Evolutionary conservation across 2,113 vertebrate genomes (phyloP).

Genomic region (Arizona elegans): DNA sequence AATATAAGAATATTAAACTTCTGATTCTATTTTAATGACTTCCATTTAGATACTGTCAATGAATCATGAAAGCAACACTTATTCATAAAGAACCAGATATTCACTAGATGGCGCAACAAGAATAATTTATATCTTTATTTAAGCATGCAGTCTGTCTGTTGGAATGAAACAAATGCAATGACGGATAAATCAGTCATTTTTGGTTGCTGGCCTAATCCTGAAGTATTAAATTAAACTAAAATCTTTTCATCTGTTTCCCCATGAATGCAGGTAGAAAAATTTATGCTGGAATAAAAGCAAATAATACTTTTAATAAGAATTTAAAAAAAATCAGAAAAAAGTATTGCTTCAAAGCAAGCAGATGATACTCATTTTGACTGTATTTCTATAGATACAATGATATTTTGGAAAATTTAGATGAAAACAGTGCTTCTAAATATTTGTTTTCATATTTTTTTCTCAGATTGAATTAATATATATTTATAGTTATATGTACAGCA

Average conservation of each 20-base stretch:
- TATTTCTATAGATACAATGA: neutral
- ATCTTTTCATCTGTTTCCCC: slow-evolving; percentile 19
- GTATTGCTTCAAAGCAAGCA: neutral
- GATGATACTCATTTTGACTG: neutral
- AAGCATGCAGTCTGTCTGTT: slow-evolving; percentile 20
- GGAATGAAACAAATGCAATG: slow-evolving; percentile 51
- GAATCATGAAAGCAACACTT: neutral
- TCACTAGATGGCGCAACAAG: slow-evolving; percentile 70
- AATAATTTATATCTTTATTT: slow-evolving; percentile 58
- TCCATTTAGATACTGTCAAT: neutral
- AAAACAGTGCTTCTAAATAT: neutral
- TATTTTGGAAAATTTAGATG: neutral
- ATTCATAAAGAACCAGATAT: slow-evolving; percentile 6
- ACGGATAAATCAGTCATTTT: slow-evolving; percentile 25
- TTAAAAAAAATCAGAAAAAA: slow-evolving; percentile 1
- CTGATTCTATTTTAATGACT: slow-evolving; percentile 3
- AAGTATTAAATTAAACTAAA: slow-evolving; percentile 27
- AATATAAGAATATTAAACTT: neutral
- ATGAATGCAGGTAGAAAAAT: slow-evolving; percentile 15
- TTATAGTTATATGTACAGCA: neutral
- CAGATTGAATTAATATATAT: neutral
- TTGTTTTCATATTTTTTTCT: neutral
- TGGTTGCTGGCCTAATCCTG: slow-evolving; percentile 22
- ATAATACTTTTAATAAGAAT: slow-evolving; percentile 31
- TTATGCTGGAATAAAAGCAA: slow-evolving; percentile 32